Base-by-base conservation (phyloP, 2,888 invertebrate genomes). In the Belgica antarctica region DNA sequence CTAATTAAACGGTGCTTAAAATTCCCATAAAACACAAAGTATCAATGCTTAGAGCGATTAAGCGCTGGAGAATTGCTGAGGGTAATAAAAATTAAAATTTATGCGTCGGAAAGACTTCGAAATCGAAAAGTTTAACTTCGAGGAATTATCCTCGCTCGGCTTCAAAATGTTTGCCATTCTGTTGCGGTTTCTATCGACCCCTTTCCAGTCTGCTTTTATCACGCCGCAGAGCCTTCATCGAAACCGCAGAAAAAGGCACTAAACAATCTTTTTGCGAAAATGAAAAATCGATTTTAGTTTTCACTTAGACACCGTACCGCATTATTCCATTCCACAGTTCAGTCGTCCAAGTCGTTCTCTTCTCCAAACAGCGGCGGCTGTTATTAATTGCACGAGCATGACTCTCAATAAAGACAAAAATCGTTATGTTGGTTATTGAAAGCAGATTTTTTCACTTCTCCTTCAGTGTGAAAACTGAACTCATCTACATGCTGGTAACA, bases 311-410 rank as follows among this genome's bases (percentile, higher is more conserved):
- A 52, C 7, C 52, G 22, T n/a, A 25, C 59, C 59, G 25, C 25
- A 46, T 15, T 7, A n/a, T 46, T 46, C 15, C 7, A n/a, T 46
- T 46, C 17, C 46, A 31, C 34, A 52, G 52, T 52, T 22, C 52
- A 52, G 22, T n/a, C n/a, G n/a, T 52, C 52, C 19, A 52, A 17
- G 7, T n/a, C n/a, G n/a, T 52, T 59, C 27, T 24, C 10, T 59
- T 25, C 27, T 25, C 24, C 25, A 25, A n/a, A n/a, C n/a, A n/a
- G 1, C 27, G 27, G 25, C 59, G 57, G 52, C 47, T 65, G 41
- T 65, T 65, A 65, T 65, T 57, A 68, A 68, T 68, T 68, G 57
- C 31, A 22, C 1, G 57, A 68, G 31, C 24, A 57, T 68, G 68
- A 68, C 68, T 68, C 34, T 52, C n/a, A 25, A 28, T 52, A 68